Evolutionary conservation across 2,113 vertebrate genomes (phyloP), one percentile per base, ranked within the genome.

Genomic region (Sceloporus tristichus): DNA sequence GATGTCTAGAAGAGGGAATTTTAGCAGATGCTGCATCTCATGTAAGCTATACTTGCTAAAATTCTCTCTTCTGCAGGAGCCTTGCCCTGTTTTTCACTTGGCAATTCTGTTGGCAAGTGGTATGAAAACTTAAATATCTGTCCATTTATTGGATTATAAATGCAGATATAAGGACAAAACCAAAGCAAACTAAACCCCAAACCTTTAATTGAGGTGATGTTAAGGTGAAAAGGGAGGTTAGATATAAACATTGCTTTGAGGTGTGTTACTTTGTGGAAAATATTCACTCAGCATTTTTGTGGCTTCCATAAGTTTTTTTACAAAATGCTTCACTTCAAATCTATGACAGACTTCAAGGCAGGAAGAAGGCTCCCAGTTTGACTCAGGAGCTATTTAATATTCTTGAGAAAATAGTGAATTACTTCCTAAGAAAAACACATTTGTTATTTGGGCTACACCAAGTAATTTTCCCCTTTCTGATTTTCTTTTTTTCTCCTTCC

Each of bases 401-500:
- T 88, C 73, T 25, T 91, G 79, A 91, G 88, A 94, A 91, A 76
- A 94, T 70, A 85, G 86, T 91, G 85, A 79, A 90, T 92, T 87
- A 91, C 91, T 93, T 91, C 65, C 86, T 89, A 90, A 91, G 54
- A 74, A 80, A 92, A 85, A 88, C 87, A 90, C 3, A 79, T 68
- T 87, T 75, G 88, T 10, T 85, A 53, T 89, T 93, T 92, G 89
- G 62, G 81, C 90, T 87, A 88, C 8, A 59, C 59, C 6, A 42
- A 94, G 80, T 82, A 92, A 88, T 89, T 93, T 91, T 92, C 42
- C 66, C 88, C 82, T n/a, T 76, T 85, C 8, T 1, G 38, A 4
- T 19, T 5, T 14, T n/a, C 38, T 5, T 34, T n/a, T 8, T 34
- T 10, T 27, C 1, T 11, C 68, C 89, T 86, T 19, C 8, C 2